Evolutionary conservation across 1,140 invertebrate genomes (phyloP), one percentile per base, ranked within the genome.

Genomic region (Zaprionus nigranus): DNA sequence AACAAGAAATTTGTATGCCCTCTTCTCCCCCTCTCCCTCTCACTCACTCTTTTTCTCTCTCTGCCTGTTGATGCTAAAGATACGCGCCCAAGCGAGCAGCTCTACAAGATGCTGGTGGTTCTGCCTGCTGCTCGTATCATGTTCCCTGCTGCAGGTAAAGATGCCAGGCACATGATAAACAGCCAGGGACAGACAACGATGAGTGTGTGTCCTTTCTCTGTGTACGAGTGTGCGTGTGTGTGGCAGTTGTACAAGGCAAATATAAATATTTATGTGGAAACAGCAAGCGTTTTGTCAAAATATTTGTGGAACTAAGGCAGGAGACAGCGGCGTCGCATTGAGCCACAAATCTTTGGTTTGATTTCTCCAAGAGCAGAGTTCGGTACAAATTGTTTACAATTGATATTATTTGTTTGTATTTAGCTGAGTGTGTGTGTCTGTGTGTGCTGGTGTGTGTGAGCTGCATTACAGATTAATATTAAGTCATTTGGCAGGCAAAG

Each of bases 181-280:
- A 62, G 59, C 3, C 71, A 38, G 20, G 26, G 65, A 13, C 26
- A 22, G 54, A 58, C 40, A 64, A 22, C 13, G 49, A 28, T 13
- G 20, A 43, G 49, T 54, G 43, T 61, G 51, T 58, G 40, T 53
- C 72, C 72, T 63, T 63, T 64, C 26, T 71, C 15, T 51, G n/a
- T 60, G 34, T 53, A n/a, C n/a, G 30, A 34, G 46, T 62, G 53
- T 59, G 59, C 51, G 58, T 65, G 78, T 71, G 79, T 75, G 78
- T 66, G 68, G 66, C 68, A 69, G 54, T 56, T 60, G 43, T 71
- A 62, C 60, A 68, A 70, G 71, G 34, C 71, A 88, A 84, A 85
- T 88, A 90, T 90, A 90, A 90, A 90, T 90, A 90, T 90, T 90
- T 90, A 90, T 90, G 76, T 90, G 85, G 85, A 90, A 90, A 85